Conservation (phyloP, 2,113 vertebrate species). For the Antigone vipio region DNA sequence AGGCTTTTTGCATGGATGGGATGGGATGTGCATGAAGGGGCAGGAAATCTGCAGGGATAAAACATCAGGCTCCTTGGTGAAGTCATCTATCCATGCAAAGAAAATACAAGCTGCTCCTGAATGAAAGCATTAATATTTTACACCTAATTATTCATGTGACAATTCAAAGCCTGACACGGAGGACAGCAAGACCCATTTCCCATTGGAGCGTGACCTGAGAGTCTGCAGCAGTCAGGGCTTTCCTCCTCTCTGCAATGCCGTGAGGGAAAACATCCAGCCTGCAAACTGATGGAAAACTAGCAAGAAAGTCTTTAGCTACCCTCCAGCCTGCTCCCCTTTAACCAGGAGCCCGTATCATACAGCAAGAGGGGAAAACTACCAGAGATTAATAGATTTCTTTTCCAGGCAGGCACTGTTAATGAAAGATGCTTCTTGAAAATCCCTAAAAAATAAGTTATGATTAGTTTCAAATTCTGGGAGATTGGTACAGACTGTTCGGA, state of each 20-base stretch:
- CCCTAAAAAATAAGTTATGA: not conserved
- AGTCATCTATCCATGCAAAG: not conserved
- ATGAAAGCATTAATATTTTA: fast-evolving
- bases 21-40: not conserved
- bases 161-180: not conserved
- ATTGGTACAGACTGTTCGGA: not conserved
- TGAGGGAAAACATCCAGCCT: not conserved
- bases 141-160: not conserved
- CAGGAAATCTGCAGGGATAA: not conserved
- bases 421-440: not conserved
- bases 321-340: not conserved
- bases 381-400: not conserved
- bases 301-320: not conserved
- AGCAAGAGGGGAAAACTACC: not conserved
- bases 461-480: not conserved
- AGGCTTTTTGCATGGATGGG: not conserved
- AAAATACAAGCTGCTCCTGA: not conserved
- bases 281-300: not conserved
- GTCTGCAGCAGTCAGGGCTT: not conserved
- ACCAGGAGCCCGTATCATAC: not conserved
- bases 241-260: not conserved
- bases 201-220: not conserved
- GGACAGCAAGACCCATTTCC: not conserved
- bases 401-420: not conserved
- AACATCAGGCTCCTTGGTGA: not conserved